Evolutionary conservation across 2,797 vertebrate species (phyloP), one percentile per base, ranked within the genome.

Genomic region (Ctenopoma kingsleyae): DNA sequence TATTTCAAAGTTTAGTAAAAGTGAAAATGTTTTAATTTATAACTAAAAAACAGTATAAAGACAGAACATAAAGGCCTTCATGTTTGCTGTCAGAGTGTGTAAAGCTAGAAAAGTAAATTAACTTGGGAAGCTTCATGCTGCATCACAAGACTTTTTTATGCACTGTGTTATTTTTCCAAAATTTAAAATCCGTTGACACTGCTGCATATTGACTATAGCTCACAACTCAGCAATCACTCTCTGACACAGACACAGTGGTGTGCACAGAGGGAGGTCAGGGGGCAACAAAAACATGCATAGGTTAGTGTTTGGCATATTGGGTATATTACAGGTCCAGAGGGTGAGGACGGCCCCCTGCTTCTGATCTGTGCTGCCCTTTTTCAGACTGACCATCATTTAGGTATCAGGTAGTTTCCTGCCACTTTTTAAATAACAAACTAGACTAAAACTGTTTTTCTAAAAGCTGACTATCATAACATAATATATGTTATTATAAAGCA

Each of bases 41-140:
- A 23, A 43, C 19, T 55, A 10, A 38, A n/a, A 46, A 56, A 51
- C 48, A 44, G 44, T n/a, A 41, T 53, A 16, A 40, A 70, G 25
- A 32, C 9, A 41, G 49, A 67, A 59, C 20, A 56, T 23, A 23
- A 30, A 53, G 8, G 22, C n/a, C 17, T 16, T 56, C 13, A 55
- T 62, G 41, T 76, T 50, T 20, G 23, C 35, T 63, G 68, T 25
- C 32, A 47, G 54, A 16, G 55, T 77, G 74, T 19, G 71, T 16
- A 56, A 67, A 73, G 36, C 46, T 51, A 35, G 10, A 49, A 49
- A 70, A 43, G 13, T n/a, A 53, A 66, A 73, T 74, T 17, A 47
- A 8, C 36, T 49, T 40, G 58, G 65, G 77, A 53, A 17, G n/a
- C 27, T 25, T 64, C 65, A 25, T 55, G 16, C 46, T 51, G 53